Conservation (phyloP, 2,888 invertebrate species). For the Leptopilina syphax region DNA sequence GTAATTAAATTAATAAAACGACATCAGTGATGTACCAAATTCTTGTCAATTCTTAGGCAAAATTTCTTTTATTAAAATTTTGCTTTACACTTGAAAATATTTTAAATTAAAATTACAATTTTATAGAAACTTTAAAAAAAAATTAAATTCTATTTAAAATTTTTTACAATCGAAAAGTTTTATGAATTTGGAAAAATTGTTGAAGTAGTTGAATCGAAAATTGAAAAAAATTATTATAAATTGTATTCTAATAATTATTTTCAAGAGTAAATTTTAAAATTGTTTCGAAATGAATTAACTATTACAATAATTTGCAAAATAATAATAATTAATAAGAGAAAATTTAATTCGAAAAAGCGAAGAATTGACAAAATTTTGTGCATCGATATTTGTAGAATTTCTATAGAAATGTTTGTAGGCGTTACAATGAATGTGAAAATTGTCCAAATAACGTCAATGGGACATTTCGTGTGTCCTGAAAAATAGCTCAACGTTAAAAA, state of each 20-base stretch:
- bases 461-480: conserved; percentile 35
- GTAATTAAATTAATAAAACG: conserved; percentile 11
- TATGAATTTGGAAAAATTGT: too few species aligned
- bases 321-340: neutral
- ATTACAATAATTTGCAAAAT: too few species aligned
- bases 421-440: conserved; percentile 31
- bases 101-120: too few species aligned
- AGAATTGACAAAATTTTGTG: conserved; percentile 1
- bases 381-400: conserved; percentile 13
- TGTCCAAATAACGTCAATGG: conserved; percentile 32
- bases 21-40: neutral
- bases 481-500: conserved; percentile 37
- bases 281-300: too few species aligned
- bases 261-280: too few species aligned
- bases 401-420: conserved; percentile 27
- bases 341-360: neutral
- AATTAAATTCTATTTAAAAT: too few species aligned
- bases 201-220: too few species aligned
- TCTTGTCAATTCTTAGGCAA: neutral
- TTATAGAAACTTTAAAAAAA: too few species aligned
- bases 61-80: neutral
- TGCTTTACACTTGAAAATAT: too few species aligned
- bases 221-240: too few species aligned
- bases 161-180: too few species aligned
- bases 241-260: too few species aligned